These are phyloP conservation scores for Onthophagus sagittarius DNA, from an alignment of 2,888 invertebrate genomes.

Conservation along the genomic window DNA sequence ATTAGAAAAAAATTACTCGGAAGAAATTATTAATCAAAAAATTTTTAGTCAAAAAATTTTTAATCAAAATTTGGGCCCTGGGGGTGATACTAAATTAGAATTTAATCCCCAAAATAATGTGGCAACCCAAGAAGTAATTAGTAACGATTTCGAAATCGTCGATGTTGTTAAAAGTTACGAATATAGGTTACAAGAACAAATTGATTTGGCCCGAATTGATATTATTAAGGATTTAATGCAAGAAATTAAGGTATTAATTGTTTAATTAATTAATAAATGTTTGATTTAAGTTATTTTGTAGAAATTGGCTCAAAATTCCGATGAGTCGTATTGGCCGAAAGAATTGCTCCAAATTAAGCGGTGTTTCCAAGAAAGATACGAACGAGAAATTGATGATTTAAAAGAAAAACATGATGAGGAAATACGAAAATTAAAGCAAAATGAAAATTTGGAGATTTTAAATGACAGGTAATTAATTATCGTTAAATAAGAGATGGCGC, in stretches of 20 bases:
- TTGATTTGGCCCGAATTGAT: constrained; percentile 62
- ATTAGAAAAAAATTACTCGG: constrained; percentile 71
- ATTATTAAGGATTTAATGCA: constrained; percentile 66
- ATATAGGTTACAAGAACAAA: constrained; percentile 57
- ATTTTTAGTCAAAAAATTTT: constrained; percentile 46
- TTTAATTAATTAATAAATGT: no score
- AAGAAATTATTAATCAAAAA: constrained; percentile 64
- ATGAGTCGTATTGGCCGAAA: constrained; percentile 72
- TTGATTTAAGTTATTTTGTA: constrained; percentile 55
- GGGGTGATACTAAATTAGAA: constrained; percentile 33
- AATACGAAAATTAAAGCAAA: no score
- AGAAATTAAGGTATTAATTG: constrained; percentile 62
- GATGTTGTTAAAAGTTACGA: constrained; percentile 52
- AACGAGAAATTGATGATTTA: constrained; percentile 56
- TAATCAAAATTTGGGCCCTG: constrained; percentile 45
- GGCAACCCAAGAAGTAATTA: constrained; percentile 35
- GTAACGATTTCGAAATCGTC: constrained; percentile 47
- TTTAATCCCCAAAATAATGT: neutral
- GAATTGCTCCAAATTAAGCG: constrained; percentile 70
- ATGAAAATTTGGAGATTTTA: no score
- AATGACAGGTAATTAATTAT: no score
- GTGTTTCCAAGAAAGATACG: constrained; percentile 66
- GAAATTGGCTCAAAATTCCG: constrained; percentile 56
- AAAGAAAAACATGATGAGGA: constrained; percentile 59
- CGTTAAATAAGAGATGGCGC: no score